Evolutionary conservation across 2,888 invertebrate species (phyloP).

Genomic region (Thera obeliscata): DNA sequence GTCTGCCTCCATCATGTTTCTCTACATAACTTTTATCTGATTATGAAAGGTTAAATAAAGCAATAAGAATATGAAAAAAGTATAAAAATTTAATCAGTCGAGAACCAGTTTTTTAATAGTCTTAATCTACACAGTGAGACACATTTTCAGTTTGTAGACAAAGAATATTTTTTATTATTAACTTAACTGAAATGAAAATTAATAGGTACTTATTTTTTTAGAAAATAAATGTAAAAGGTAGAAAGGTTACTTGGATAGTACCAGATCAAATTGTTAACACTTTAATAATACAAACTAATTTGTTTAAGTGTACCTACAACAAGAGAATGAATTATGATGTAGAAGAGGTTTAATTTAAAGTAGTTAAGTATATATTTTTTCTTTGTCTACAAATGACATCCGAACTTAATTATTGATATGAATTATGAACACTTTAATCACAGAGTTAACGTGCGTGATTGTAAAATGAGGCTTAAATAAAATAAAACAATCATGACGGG

Average conservation of each 20-base stretch:
- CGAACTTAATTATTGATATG: conserved; percentile 13
- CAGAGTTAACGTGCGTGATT: conserved; percentile 49
- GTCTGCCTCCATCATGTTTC: no score
- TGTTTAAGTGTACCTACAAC: no score
- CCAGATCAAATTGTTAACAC: no score
- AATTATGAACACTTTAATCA: conserved; percentile 68
- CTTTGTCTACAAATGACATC: conserved; percentile 26
- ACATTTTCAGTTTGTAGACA: conserved; percentile 30
- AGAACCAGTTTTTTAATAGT: conserved; percentile 61
- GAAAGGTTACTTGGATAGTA: no score
- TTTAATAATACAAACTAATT: no score
- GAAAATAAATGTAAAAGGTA: no score
- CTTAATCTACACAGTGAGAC: conserved; percentile 40
- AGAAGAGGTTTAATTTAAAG: no score
- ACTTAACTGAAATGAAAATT: neutral
- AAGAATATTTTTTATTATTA: neutral
- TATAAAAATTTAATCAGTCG: conserved; percentile 64
- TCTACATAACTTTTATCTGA: no score
- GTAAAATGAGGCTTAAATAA: conserved; percentile 34
- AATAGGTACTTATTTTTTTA: no score
- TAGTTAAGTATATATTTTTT: no score
- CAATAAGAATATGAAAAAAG: conserved; percentile 28
- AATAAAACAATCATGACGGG: neutral
- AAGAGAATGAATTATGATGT: no score
- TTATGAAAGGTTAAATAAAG: conserved; percentile 21